Percentiles rank a stretch among this genome's conserved stretches.
Evolutionary conservation across 1,140 invertebrate genomes (phyloP).

Genomic region (Drosophila kohkoa): DNA sequence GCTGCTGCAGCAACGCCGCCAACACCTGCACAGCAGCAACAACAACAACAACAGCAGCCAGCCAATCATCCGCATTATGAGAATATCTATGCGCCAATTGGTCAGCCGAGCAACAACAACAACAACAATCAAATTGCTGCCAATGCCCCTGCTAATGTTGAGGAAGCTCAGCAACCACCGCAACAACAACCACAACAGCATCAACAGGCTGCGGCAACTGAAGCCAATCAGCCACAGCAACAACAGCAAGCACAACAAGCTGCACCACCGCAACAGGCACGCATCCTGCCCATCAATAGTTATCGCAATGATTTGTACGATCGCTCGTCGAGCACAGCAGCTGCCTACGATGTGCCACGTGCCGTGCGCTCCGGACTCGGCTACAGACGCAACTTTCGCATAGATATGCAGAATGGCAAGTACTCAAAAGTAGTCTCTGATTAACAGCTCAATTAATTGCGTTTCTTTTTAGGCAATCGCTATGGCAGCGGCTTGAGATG

Average conservation of each 20-base stretch:
- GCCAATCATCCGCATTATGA: conserved; percentile 85
- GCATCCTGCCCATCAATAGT: conserved; percentile 68
- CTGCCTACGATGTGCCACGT: conserved; percentile 82
- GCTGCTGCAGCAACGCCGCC: conserved; percentile 42
- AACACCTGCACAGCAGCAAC: conserved; percentile 22
- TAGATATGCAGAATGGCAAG: conserved; percentile 80
- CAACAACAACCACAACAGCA: conserved; percentile 50
- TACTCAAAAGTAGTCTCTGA: background rate
- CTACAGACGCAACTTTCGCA: conserved; percentile 81
- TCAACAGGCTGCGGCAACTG: conserved; percentile 42
- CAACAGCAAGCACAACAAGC: conserved; percentile 52
- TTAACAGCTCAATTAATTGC: background rate
- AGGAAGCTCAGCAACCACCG: conserved; percentile 57
- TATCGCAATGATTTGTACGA: conserved; percentile 84
- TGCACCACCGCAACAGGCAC: conserved; percentile 50
- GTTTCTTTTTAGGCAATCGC: conserved; percentile 61
- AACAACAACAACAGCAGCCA: conserved; percentile 24
- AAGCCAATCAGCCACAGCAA: conserved; percentile 52
- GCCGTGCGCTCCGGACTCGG: conserved; percentile 80
- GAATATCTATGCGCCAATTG: conserved; percentile 85
- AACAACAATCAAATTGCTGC: conserved; percentile 61
- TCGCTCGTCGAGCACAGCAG: conserved; percentile 58
- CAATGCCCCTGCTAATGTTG: conserved; percentile 79
- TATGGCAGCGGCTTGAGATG: conserved; percentile 61
- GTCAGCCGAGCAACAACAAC: conserved; percentile 75